Percentiles rank a stretch among this genome's conserved stretches.
Conservation (phyloP, 2,113 vertebrate genomes). For the Callithrix jacchus region DNA sequence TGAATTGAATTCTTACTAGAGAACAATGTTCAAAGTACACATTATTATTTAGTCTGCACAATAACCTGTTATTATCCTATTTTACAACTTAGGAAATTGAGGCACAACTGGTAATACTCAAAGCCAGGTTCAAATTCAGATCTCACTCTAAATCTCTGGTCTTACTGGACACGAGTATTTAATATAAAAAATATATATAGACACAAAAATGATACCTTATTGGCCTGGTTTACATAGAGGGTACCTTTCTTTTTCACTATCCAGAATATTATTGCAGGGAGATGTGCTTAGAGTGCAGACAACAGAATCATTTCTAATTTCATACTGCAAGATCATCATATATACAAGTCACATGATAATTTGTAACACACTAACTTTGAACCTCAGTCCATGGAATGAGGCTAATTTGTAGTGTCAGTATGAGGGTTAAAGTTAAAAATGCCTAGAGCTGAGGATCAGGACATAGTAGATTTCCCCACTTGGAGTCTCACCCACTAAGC, state of each 20-base stretch:
- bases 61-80: neutral
- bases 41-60: neutral
- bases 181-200: neutral
- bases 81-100: constrained; percentile 19
- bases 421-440: neutral
- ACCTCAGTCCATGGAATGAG: neutral
- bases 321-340: neutral
- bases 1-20: neutral
- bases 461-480: neutral
- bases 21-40: neutral
- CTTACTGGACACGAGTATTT: neutral
- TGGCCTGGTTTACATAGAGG: neutral
- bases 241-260: neutral
- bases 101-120: neutral
- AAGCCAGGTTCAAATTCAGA: neutral
- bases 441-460: neutral
- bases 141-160: neutral
- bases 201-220: neutral
- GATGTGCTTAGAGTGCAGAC: neutral
- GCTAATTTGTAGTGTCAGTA: neutral
- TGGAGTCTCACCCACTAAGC: neutral
- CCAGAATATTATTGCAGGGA: neutral
- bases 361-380: neutral
- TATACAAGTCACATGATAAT: neutral
- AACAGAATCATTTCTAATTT: neutral